Percentiles rank a stretch among this genome's conserved stretches.
These are phyloP conservation scores for Eupithecia subumbrata DNA, from an alignment of 2,888 invertebrate species.

Conservation along the genomic window DNA sequence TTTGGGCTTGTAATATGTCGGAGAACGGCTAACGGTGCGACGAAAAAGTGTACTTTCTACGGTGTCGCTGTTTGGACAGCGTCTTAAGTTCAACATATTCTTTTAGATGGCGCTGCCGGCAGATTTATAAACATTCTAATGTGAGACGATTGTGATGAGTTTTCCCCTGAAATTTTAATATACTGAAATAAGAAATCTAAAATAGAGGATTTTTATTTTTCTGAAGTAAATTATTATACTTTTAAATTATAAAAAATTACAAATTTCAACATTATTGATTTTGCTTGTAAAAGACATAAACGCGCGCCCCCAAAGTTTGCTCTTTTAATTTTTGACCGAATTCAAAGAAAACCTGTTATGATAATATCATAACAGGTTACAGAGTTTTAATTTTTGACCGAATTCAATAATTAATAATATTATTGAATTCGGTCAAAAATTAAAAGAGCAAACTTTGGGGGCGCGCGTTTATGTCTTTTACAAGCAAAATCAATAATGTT, in stretches of 20 bases:
- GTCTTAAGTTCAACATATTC: not conserved
- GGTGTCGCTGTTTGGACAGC: too few species aligned
- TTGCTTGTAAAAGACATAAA: not conserved
- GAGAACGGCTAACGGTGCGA: too few species aligned
- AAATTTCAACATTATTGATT: not conserved
- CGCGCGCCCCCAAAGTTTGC: not conserved
- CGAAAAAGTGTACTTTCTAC: too few species aligned
- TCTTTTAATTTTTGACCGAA: not conserved
- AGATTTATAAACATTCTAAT: not conserved
- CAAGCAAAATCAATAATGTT: not conserved
- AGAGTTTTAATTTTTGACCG: too few species aligned
- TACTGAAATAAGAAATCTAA: too few species aligned
- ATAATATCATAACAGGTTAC: too few species aligned
- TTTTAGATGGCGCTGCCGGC: not conserved
- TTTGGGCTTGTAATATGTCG: too few species aligned
- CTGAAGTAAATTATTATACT: too few species aligned
- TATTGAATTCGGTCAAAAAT: too few species aligned
- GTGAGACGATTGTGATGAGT: not conserved
- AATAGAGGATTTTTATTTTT: too few species aligned
- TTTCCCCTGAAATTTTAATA: not conserved
- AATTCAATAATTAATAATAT: too few species aligned
- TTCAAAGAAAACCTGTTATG: not conserved
- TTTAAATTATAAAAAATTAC: too few species aligned
- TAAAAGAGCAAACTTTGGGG: not conserved
- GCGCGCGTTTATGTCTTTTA: constrained; percentile 1